These are phyloP conservation scores for Tuta absoluta DNA, from an alignment of 2,888 invertebrate species.

Conservation along the genomic window DNA sequence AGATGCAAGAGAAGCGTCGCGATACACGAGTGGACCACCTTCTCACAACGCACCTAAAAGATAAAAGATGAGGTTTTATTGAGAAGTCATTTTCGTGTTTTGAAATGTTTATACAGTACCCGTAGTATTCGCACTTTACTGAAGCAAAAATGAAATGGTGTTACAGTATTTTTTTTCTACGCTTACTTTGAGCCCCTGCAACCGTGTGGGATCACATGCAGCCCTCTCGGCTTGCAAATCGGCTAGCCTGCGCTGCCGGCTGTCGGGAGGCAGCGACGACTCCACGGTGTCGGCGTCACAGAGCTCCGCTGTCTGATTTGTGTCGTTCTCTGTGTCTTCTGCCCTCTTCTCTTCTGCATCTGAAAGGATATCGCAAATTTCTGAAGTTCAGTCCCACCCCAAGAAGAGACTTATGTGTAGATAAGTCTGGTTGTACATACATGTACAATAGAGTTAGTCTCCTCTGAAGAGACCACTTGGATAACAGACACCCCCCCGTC, in stretches of 20 bases:
- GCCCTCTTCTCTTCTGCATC: constrained; percentile 71
- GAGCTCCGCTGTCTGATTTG: constrained; percentile 78
- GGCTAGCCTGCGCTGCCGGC: constrained; percentile 84
- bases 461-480: no score
- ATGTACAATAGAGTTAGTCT: no score
- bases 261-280: constrained; percentile 85
- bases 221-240: constrained; percentile 88
- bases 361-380: constrained; percentile 32
- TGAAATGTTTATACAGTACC: no score
- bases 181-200: constrained; percentile 84
- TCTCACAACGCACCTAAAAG: constrained; percentile 83
- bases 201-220: constrained; percentile 89
- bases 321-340: constrained; percentile 74
- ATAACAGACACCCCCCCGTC: no score
- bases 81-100: no score
- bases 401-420: no score
- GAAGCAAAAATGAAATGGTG: no score
- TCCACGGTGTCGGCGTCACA: constrained; percentile 86
- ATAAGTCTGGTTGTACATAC: no score
- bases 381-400: no score
- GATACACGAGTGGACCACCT: constrained; percentile 90
- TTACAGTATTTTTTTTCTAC: no score
- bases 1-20: constrained; percentile 89
- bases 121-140: no score
- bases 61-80: constrained; percentile 1